Conservation (phyloP, 2,888 invertebrate genomes). For the Melinaea menophilus region DNA sequence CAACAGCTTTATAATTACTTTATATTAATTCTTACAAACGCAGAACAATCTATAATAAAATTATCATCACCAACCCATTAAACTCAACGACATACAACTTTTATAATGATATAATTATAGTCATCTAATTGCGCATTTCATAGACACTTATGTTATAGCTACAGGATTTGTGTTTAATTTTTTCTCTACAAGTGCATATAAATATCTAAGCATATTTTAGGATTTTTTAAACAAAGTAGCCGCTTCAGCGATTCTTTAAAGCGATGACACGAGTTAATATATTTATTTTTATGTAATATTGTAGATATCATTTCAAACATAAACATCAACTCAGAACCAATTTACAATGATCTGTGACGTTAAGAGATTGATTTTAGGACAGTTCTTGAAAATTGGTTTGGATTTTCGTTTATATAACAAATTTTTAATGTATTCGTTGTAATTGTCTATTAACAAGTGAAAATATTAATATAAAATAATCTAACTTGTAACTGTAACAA, state of each 20-base stretch:
- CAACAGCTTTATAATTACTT: conserved; percentile 74
- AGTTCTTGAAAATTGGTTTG: not conserved
- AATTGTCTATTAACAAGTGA: conserved; percentile 69
- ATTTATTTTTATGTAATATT: too few relatives aligned
- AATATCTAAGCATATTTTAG: conserved; percentile 45
- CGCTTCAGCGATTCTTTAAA: too few relatives aligned
- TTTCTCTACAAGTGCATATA: conserved; percentile 46
- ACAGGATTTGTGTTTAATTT: conserved; percentile 54
- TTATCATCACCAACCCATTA: conserved; percentile 37
- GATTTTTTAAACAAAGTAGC: conserved; percentile 14
- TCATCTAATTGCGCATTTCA: conserved; percentile 48
- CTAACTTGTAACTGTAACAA: conserved; percentile 16
- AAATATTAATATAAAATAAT: conserved; percentile 34
- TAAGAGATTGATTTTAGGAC: too few relatives aligned
- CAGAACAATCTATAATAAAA: conserved; percentile 45
- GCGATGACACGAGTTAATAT: too few relatives aligned
- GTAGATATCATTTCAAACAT: too few relatives aligned
- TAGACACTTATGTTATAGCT: conserved; percentile 51
- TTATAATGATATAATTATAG: conserved; percentile 29
- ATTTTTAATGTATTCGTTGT: conserved; percentile 56
- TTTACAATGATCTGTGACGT: too few relatives aligned
- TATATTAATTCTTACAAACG: conserved; percentile 57
- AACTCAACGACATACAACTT: conserved; percentile 34
- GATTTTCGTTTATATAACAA: not conserved
- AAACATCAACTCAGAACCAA: too few relatives aligned